These are phyloP conservation scores for Xestia c-nigrum DNA, from an alignment of 2,888 invertebrate species.

Conservation along the genomic window DNA sequence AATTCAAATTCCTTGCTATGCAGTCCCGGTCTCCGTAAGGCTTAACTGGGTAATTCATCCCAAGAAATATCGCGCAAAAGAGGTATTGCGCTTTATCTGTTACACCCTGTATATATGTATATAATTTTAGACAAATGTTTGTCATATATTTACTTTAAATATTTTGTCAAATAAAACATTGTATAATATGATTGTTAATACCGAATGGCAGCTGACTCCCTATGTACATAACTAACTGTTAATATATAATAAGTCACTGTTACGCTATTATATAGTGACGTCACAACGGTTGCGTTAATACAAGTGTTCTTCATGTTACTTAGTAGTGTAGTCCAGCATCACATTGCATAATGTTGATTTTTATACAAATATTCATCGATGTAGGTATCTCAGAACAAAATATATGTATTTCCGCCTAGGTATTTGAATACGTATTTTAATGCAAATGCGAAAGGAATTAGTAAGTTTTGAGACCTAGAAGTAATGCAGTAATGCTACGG, in stretches of 20 bases:
- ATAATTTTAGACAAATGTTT: conserved; percentile 58
- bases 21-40: no score
- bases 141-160: conserved; percentile 46
- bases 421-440: conserved; percentile 59
- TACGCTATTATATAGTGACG: conserved; percentile 55
- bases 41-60: neutral
- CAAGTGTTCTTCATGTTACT: conserved; percentile 69
- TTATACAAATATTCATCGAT: conserved; percentile 67
- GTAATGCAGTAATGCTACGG: conserved; percentile 34
- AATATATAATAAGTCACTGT: conserved; percentile 53
- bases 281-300: conserved; percentile 70
- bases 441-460: conserved; percentile 57
- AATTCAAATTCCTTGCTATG: no score
- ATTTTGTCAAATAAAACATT: conserved; percentile 54
- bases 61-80: neutral
- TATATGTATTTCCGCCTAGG: conserved; percentile 64
- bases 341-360: conserved; percentile 60
- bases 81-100: neutral
- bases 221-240: conserved; percentile 56
- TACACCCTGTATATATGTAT: conserved; percentile 46
- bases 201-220: conserved; percentile 55
- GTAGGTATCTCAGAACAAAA: conserved; percentile 58
- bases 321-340: conserved; percentile 57
- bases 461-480: conserved; percentile 37
- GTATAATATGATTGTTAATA: conserved; percentile 58